These are phyloP conservation scores for Melipona beecheii DNA, from an alignment of 2,888 invertebrate species.

Conservation along the genomic window DNA sequence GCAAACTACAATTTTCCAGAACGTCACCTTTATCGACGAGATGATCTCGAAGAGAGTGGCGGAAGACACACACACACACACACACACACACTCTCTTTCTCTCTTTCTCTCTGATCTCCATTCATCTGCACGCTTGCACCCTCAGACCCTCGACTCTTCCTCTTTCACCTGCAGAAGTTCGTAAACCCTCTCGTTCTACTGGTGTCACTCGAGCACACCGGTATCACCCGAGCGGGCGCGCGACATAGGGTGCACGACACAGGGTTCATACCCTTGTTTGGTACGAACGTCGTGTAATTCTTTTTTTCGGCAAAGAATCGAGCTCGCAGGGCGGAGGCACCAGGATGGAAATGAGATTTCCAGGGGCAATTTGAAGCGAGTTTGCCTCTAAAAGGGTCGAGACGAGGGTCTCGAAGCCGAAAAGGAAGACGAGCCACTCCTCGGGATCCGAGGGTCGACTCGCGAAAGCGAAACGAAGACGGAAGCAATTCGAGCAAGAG, in stretches of 20 bases:
- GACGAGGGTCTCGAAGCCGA: constrained; percentile 45
- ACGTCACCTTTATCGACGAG: constrained; percentile 24
- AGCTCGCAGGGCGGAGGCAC: background rate
- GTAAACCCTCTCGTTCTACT: background rate
- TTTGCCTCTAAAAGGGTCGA: constrained; percentile 67
- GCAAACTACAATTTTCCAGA: constrained; percentile 34
- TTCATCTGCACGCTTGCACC: constrained; percentile 15
- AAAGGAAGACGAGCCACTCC: constrained; percentile 23
- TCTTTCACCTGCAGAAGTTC: background rate
- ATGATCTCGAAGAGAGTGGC: constrained; percentile 20
- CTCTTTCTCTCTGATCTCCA: background rate
- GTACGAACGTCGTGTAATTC: constrained; percentile 39
- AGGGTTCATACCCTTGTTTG: background rate
- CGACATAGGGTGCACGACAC: constrained; percentile 17
- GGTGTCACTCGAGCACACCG: background rate
- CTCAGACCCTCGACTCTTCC: background rate
- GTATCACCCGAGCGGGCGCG: constrained; percentile 16
- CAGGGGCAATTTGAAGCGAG: constrained; percentile 71
- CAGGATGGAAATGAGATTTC: constrained; percentile 70
- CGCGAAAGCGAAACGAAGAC: constrained; percentile 15
- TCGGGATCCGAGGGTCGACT: constrained; percentile 33
- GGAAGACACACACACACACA: background rate
- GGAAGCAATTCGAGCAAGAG: constrained; percentile 6
- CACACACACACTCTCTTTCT: background rate
- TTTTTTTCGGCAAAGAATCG: constrained; percentile 20